A percentile compares a stretch with the other conserved stretches of the same genome.
phyloP scores from a whole-genome alignment of 30 jellyfish, hydroid and myxozoan species.

The Nemopilema nomurai region DNA sequence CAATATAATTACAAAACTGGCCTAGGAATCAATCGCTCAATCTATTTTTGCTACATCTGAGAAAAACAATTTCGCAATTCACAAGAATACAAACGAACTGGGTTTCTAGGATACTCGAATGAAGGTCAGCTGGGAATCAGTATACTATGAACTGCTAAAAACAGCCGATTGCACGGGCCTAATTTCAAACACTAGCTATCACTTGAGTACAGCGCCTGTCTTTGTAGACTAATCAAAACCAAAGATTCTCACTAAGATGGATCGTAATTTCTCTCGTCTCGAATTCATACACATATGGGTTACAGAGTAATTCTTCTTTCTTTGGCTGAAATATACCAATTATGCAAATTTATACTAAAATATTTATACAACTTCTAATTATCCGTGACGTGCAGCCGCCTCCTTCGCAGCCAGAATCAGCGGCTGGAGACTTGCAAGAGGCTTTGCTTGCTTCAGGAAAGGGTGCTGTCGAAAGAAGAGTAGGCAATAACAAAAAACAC shows the following conservation, averaged over 20 bases:
- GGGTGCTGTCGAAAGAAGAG: constrained; percentile 83
- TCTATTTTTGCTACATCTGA: too few species aligned
- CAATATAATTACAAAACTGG: too few species aligned
- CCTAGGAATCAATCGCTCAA: too few species aligned
- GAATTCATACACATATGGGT: background rate
- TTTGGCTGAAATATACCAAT: constrained; percentile 29
- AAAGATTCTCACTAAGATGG: background rate
- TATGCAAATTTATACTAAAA: constrained; percentile 36
- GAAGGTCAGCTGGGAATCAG: too few species aligned
- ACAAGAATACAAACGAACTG: too few species aligned
- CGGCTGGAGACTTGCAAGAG: constrained; percentile 98
- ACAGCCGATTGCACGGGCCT: too few species aligned
- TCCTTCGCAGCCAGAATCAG: constrained; percentile 99
- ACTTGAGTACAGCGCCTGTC: background rate
- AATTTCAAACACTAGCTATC: background rate
- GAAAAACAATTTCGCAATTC: too few species aligned
- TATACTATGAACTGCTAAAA: too few species aligned
- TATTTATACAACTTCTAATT: constrained; percentile 50
- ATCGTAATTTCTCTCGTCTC: background rate
- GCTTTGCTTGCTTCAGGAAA: constrained; percentile 96
- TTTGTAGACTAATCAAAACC: background rate
- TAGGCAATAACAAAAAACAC: background rate
- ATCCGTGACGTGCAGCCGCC: constrained; percentile 99
- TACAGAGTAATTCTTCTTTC: background rate
- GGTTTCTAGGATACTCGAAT: too few species aligned